Evolutionary conservation across 1,140 invertebrate species (phyloP), one percentile per base, ranked within the genome.

Genomic region (Oncopodura yosiiana): DNA sequence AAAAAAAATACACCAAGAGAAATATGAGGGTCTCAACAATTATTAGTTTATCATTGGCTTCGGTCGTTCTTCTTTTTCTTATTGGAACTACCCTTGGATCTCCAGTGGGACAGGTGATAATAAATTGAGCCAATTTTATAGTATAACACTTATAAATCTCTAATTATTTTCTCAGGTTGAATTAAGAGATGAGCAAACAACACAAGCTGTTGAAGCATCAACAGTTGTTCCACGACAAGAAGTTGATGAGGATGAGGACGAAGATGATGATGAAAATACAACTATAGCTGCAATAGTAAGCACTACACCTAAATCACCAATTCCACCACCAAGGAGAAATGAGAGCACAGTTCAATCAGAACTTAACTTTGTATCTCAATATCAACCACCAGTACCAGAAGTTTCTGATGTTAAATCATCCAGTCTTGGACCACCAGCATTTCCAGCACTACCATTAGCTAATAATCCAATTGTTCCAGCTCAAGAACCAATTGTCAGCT

Each of bases 341-440:
- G 32, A 49, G 14, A 49, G 46, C 21, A 49, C 18, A 2, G 21
- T 49, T 14, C 46, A 49, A 12, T 36, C 46, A 3, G 46, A 49
- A 27, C 38, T 49, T n/a, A 38, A 36, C 38, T 49, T n/a, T 19
- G 32, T 49, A 5, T 38, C 46, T 1, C 46, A 49, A 27, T 49
- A 37, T 16, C 11, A 36, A n/a, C 23, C 38, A 2, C 23, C 38
- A 2, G 36, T 23, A 16, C 19, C 32, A n/a, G n/a, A n/a, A n/a
- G n/a, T n/a, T n/a, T n/a, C n/a, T n/a, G n/a, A n/a, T n/a, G n/a
- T n/a, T n/a, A n/a, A n/a, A n/a, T n/a, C n/a, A n/a, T n/a, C n/a
- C n/a, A n/a, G n/a, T n/a, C n/a, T n/a, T n/a, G n/a, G n/a, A n/a
- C n/a, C n/a, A n/a, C n/a, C n/a, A n/a, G n/a, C n/a, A n/a, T n/a